phyloP scores from a whole-genome alignment of 1,140 invertebrate genomes.

The Lethocerus indicus region DNA sequence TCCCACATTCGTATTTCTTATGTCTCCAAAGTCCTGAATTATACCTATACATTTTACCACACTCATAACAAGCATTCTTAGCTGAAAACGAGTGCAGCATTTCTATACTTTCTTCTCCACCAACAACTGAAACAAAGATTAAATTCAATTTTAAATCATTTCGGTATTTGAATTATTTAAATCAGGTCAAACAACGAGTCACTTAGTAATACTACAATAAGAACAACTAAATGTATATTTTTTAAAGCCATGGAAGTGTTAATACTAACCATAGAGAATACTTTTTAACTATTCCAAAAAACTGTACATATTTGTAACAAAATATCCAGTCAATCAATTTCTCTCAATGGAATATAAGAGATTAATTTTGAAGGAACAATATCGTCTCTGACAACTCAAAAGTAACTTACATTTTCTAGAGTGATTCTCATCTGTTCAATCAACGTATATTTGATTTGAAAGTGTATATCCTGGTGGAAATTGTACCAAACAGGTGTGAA shows the following conservation, averaged over 20 bases:
- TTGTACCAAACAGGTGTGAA: no score
- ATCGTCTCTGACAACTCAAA: no score
- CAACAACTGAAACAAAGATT: neutral
- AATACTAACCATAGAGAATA: no score
- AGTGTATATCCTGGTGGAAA: no score
- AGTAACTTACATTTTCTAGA: no score
- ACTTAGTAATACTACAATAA: neutral
- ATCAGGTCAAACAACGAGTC: neutral
- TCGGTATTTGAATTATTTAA: neutral
- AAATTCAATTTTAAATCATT: neutral
- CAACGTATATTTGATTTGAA: no score
- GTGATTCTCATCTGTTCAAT: no score
- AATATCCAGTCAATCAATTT: no score
- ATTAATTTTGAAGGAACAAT: no score
- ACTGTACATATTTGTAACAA: no score
- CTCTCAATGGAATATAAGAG: no score
- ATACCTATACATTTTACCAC: constrained; percentile 28
- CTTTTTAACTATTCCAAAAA: no score
- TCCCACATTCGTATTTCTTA: constrained; percentile 34
- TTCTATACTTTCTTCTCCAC: neutral
- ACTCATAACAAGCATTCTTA: constrained; percentile 15
- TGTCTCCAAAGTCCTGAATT: constrained; percentile 31
- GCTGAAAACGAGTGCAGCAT: neutral
- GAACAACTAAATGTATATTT: neutral
- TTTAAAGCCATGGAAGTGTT: neutral